Evolutionary conservation across 1,140 invertebrate species (phyloP).

Genomic region (Antheraea pernyi): DNA sequence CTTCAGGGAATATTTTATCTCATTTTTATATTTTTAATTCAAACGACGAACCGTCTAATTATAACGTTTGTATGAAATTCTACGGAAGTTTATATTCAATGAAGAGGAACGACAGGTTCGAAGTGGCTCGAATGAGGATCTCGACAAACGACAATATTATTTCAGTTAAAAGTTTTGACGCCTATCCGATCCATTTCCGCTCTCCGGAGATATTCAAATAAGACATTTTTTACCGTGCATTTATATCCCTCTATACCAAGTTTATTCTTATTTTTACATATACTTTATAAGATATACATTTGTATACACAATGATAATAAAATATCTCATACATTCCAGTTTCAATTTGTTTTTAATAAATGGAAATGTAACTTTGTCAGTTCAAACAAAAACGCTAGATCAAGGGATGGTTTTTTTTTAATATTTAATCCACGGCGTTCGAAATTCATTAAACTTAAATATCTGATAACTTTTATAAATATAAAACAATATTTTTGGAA

Average conservation of each 20-base stretch:
- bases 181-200: slow-evolving; percentile 36
- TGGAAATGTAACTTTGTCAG: background rate
- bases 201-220: slow-evolving; percentile 34
- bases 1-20: background rate
- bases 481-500: too few relatives aligned
- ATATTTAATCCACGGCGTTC: background rate
- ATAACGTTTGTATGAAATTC: background rate
- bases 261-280: background rate
- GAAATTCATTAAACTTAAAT: background rate
- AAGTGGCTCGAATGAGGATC: background rate
- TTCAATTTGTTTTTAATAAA: background rate
- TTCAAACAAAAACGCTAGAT: background rate
- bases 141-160: slow-evolving; percentile 39
- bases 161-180: slow-evolving; percentile 40
- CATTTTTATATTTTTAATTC: slow-evolving; percentile 2
- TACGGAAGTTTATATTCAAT: background rate
- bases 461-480: too few relatives aligned
- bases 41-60: background rate
- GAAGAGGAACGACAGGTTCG: background rate
- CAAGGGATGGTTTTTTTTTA: background rate
- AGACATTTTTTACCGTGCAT: slow-evolving; percentile 34
- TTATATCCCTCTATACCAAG: slow-evolving; percentile 26
- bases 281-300: background rate
- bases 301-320: background rate
- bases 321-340: background rate